phyloP scores from a whole-genome alignment of 2,797 vertebrate species.

The Rhynchonycteris naso region DNA sequence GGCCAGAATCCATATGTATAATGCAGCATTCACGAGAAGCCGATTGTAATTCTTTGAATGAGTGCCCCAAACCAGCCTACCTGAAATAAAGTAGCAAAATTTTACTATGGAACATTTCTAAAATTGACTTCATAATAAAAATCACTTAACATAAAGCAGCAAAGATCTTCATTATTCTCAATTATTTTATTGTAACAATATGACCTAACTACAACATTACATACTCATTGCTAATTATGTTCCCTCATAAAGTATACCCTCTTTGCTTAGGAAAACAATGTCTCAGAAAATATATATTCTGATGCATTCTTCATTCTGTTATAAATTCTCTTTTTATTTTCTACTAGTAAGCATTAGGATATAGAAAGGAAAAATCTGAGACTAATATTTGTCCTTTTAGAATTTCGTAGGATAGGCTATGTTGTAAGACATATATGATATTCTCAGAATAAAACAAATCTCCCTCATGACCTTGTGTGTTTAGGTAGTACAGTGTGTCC shows the following conservation, averaged over 20 bases:
- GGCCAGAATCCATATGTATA: not conserved
- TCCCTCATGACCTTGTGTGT: not conserved
- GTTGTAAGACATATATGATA: not conserved
- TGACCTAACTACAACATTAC: conserved; percentile 46
- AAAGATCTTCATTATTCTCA: conserved; percentile 39
- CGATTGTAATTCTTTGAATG: conserved; percentile 45
- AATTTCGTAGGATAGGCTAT: not conserved
- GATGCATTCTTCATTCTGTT: not conserved
- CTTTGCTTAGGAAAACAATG: not conserved
- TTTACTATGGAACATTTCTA: not conserved
- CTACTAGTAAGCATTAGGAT: not conserved
- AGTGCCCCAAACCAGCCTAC: not conserved
- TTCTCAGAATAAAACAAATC: not conserved
- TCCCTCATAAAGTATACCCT: not conserved
- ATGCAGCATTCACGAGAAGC: not conserved
- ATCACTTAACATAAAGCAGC: conserved; percentile 4
- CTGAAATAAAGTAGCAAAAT: conserved; percentile 57
- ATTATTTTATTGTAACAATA: conserved; percentile 50
- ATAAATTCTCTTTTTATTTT: not conserved
- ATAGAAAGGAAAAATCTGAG: not conserved
- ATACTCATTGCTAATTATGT: conserved; percentile 6
- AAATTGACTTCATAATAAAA: conserved; percentile 46
- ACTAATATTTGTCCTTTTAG: not conserved
- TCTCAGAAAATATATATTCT: not conserved
- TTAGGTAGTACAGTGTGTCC: no score